phyloP scores from a whole-genome alignment of 2,797 vertebrate species.

The Todus mexicanus region DNA sequence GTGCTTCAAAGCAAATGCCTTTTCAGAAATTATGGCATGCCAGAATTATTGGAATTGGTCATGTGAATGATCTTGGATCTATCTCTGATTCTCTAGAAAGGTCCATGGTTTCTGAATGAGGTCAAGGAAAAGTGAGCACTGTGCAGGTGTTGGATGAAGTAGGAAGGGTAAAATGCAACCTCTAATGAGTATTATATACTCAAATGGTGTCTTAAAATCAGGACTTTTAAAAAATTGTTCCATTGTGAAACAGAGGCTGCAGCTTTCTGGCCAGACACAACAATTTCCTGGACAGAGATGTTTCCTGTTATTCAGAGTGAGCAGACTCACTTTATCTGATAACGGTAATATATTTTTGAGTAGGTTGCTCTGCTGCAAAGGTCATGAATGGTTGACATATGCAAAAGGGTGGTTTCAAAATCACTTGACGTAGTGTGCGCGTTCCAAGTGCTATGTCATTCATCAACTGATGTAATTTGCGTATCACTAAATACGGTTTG shows the following conservation, averaged over 20 bases:
- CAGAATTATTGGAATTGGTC: neutral
- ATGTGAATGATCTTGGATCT: neutral
- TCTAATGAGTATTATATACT: neutral
- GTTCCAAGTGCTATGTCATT: rapidly evolving
- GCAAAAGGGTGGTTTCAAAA: neutral
- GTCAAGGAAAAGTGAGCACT: neutral
- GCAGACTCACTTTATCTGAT: neutral
- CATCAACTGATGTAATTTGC: neutral
- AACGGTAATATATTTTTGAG: neutral
- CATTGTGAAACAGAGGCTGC: neutral
- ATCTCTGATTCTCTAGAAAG: neutral
- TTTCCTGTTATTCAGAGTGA: neutral
- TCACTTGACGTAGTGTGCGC: rapidly evolving
- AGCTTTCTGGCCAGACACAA: neutral
- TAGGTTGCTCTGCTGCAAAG: neutral
- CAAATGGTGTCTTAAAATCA: neutral
- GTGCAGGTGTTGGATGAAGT: neutral
- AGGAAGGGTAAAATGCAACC: neutral
- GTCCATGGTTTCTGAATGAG: neutral
- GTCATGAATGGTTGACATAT: neutral
- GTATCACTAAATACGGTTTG: neutral
- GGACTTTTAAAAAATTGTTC: neutral
- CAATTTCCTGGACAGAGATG: neutral
- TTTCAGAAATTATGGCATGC: neutral
- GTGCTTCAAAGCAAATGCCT: rapidly evolving